Conservation (phyloP, 2,888 invertebrate genomes). For the Artemia sinica region DNA sequence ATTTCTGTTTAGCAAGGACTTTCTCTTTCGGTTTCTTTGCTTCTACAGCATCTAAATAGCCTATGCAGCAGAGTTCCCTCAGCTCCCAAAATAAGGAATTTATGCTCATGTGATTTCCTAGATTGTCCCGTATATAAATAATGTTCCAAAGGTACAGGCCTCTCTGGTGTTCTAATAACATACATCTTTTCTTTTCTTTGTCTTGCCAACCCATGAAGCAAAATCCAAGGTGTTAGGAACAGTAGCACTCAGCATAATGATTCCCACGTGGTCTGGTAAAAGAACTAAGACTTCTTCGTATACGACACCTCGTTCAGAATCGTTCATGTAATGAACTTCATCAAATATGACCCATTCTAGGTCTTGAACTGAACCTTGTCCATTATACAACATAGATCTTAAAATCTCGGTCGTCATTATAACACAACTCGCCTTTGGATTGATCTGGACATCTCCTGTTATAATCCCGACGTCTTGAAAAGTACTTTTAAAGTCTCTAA, state of each 20-base stretch:
- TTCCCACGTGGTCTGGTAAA: slow-evolving; percentile 78
- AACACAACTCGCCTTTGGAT: too few relatives aligned
- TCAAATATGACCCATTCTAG: too few relatives aligned
- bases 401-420: slow-evolving; percentile 66
- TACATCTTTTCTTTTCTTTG: slow-evolving; percentile 63
- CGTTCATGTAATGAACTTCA: too few relatives aligned
- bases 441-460: too few relatives aligned
- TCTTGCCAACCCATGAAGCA: slow-evolving; percentile 78
- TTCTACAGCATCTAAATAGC: slow-evolving; percentile 30
- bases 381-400: slow-evolving; percentile 41
- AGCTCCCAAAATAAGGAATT: slow-evolving; percentile 59
- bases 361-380: too few relatives aligned
- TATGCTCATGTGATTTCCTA: slow-evolving; percentile 42
- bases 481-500: slow-evolving; percentile 45
- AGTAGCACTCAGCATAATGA: slow-evolving; percentile 92
- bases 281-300: slow-evolving; percentile 33
- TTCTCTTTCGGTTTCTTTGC: slow-evolving; percentile 22
- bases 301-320: too few relatives aligned
- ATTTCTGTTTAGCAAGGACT: slow-evolving; percentile 22
- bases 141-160: slow-evolving; percentile 91
- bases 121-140: slow-evolving; percentile 64
- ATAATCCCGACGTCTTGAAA: too few relatives aligned
- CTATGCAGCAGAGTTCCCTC: slow-evolving; percentile 51
- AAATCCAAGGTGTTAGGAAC: slow-evolving; percentile 92
- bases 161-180: slow-evolving; percentile 75